Evolutionary conservation across 2,797 vertebrate genomes (phyloP).

Genomic region (Melanogrammus aeglefinus): DNA sequence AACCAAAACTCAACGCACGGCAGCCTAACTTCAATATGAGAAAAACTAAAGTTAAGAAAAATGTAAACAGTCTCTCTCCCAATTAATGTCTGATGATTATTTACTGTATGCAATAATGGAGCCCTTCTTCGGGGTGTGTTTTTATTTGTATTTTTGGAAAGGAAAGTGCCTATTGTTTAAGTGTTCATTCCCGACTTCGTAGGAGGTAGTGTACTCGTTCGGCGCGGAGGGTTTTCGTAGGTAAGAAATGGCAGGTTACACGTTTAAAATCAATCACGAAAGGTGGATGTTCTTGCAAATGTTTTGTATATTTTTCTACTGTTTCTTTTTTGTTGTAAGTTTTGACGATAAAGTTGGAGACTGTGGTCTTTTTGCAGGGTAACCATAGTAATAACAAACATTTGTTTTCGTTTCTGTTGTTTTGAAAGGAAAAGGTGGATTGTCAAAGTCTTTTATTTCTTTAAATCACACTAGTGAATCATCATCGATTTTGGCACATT

Average conservation of each 20-base stretch:
- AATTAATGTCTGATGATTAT: constrained; percentile 27
- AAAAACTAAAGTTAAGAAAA: constrained; percentile 13
- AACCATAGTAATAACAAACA: constrained; percentile 5
- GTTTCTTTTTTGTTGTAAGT: constrained; percentile 57
- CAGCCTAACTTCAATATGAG: constrained; percentile 42
- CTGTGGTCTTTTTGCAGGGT: constrained; percentile 46
- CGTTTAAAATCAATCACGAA: constrained; percentile 36
- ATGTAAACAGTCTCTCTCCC: neutral
- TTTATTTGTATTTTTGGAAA: constrained; percentile 49
- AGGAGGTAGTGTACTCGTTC: constrained; percentile 37
- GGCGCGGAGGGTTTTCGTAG: constrained; percentile 38
- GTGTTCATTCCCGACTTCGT: constrained; percentile 59
- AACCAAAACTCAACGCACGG: constrained; percentile 23
- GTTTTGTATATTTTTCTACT: constrained; percentile 75
- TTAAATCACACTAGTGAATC: neutral
- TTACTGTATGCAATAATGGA: constrained; percentile 66
- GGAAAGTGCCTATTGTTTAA: constrained; percentile 77
- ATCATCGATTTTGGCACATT: neutral
- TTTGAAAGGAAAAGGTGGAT: neutral
- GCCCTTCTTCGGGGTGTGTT: constrained; percentile 32
- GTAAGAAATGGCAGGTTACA: constrained; percentile 47
- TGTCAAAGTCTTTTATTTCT: constrained; percentile 67
- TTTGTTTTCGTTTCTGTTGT: neutral
- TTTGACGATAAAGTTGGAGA: constrained; percentile 43
- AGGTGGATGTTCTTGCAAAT: constrained; percentile 63